phyloP scores from a whole-genome alignment of 2,888 invertebrate species.

The Morinoia aosen region DNA sequence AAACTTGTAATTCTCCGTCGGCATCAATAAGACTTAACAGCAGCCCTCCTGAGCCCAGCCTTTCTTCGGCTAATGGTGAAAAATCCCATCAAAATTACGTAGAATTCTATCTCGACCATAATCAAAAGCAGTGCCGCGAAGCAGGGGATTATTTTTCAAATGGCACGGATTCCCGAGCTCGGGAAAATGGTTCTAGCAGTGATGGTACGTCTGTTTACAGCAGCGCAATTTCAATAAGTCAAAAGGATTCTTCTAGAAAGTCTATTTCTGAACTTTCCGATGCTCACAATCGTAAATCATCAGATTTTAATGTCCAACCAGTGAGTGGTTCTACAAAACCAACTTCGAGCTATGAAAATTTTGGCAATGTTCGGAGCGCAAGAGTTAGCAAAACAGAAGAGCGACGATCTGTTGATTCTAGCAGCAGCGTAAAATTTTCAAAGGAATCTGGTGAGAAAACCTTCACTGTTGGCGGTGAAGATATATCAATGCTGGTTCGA shows the following conservation, averaged over 20 bases:
- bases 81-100: neutral
- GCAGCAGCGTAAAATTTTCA: neutral
- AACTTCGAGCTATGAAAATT: conserved; percentile 24
- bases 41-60: neutral
- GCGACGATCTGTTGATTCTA: neutral
- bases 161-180: neutral
- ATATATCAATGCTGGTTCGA: conserved; percentile 23
- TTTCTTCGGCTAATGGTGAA: neutral
- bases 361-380: conserved; percentile 44
- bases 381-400: neutral
- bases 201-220: conserved; percentile 62
- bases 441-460: neutral
- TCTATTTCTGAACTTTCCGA: neutral
- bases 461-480: neutral
- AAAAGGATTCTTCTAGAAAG: conserved; percentile 35
- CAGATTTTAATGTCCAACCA: neutral
- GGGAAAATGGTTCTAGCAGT: conserved; percentile 59
- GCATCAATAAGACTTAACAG: neutral
- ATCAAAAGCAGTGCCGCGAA: conserved; percentile 3
- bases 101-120: neutral
- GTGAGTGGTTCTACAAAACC: conserved; percentile 50
- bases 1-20: neutral
- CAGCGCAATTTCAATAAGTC: conserved; percentile 60
- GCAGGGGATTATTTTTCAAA: neutral
- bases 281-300: neutral